Percentiles rank a stretch among this genome's conserved stretches.
These are phyloP conservation scores for Aptenodytes patagonicus DNA, from an alignment of 2,113 vertebrate species.

Conservation along the genomic window DNA sequence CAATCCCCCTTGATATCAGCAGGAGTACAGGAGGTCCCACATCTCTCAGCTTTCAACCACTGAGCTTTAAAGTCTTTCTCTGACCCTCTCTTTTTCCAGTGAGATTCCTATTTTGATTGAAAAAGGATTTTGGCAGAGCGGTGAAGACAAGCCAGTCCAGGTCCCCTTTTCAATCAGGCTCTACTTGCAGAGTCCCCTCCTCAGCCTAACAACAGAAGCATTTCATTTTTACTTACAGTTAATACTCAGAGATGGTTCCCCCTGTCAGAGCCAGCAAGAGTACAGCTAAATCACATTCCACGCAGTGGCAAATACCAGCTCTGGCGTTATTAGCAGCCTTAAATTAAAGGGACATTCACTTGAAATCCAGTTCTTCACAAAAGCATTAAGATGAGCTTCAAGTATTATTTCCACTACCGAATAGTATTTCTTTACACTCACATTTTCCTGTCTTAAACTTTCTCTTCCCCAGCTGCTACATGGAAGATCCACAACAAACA, in stretches of 20 bases:
- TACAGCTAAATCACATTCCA: not conserved
- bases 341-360: slow-evolving; percentile 14
- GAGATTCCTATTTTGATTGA: not conserved
- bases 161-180: not conserved
- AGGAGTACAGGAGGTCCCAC: not conserved
- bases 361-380: not conserved
- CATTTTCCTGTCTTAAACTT: not conserved
- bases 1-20: not conserved
- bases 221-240: slow-evolving; percentile 14
- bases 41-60: not conserved
- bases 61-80: not conserved
- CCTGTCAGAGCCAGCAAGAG: not conserved
- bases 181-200: not conserved
- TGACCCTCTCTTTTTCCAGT: not conserved
- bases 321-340: not conserved
- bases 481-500: not conserved
- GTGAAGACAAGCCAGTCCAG: not conserved
- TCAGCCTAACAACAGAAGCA: not conserved
- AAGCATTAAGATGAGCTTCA: not conserved
- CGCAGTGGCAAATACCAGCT: not conserved
- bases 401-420: not conserved
- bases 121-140: not conserved
- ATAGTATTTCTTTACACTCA: not conserved
- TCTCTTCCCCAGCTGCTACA: not conserved
- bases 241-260: not conserved